Base-by-base conservation (phyloP, 2,888 invertebrate species). In the Drosophila neotestacea region DNA sequence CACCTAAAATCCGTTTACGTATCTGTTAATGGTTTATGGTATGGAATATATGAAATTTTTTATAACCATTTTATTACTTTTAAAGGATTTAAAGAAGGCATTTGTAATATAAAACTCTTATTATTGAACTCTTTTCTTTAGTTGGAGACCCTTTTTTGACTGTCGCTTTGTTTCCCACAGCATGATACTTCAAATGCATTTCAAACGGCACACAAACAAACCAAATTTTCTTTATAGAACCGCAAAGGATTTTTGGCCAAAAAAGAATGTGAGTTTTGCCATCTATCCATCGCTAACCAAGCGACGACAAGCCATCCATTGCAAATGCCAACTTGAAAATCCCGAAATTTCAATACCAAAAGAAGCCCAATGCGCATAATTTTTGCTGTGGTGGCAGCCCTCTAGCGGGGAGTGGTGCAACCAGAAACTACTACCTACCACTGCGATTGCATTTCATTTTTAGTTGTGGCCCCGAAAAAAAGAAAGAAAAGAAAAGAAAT, bases 351-450 rank as follows among this genome's bases (percentile, higher is more conserved):
- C 85, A 84, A 86, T 69, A 73, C 66, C 69, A 70, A 82, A 88
- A 80, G 74, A 66, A 81, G 70, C 74, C 69, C 86, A 83, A 81
- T 72, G 81, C 73, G 85, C 77, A 88, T 83, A 83, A 77, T 86
- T 77, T 36, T 77, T 52, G 42, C 51, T 54, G 60, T 46, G 30
- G 46, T 51, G 56, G 51, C 51, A 11, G 47, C 73, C 27, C 28
- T 32, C 48, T 56, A 47, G 55, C 67, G 32, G 46, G 13, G 28
- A 47, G 30, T 4, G 27, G 42, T 34, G 6, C 6, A 11, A 39
- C 28, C 13, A n/a, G 30, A 42, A n/a, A 54, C 22, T 22, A 46
- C 36, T 56, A 56, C 44, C 54, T 41, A 51, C 46, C 36, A 64
- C 56, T 41, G 52, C 69, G 69, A 69, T 70, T 85, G 85, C 88